Percentiles rank a stretch among this genome's conserved stretches.
Conservation (phyloP, 2,797 vertebrate species). For the Enteromius treurensis region DNA sequence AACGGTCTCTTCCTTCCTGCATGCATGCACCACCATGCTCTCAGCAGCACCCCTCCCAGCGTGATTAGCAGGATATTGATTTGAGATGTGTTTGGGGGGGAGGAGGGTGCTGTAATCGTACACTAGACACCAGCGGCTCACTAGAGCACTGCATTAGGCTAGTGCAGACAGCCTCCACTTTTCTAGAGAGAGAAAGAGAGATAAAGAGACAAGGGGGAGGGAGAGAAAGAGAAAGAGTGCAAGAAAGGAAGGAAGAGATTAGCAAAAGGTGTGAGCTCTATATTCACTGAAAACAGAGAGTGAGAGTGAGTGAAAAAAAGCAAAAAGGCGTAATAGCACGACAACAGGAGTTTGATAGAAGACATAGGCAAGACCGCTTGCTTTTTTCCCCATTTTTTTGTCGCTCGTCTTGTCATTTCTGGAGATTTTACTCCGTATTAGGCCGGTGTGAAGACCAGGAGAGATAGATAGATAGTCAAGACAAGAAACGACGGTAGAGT, state of each 20-base stretch:
- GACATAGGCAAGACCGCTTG: slow-evolving; percentile 1
- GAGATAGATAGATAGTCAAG: slow-evolving; percentile 38
- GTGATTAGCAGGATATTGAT: slow-evolving; percentile 93
- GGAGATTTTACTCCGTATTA: slow-evolving; percentile 8
- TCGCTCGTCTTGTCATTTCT: slow-evolving; percentile 4
- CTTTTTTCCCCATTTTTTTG: not conserved
- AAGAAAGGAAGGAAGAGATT: slow-evolving; percentile 47
- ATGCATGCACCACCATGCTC: slow-evolving; percentile 77
- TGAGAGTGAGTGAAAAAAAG: slow-evolving; percentile 39
- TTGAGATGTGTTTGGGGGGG: slow-evolving; percentile 76
- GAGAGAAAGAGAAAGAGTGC: slow-evolving; percentile 49
- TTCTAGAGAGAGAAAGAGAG: slow-evolving; percentile 47
- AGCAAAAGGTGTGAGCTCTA: slow-evolving; percentile 50
- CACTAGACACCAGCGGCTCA: slow-evolving; percentile 78
- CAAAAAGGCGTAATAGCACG: slow-evolving; percentile 35
- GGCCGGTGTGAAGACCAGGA: slow-evolving; percentile 29
- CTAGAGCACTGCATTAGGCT: slow-evolving; percentile 68
- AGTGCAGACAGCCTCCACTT: slow-evolving; percentile 67
- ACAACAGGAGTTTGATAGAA: slow-evolving; percentile 40
- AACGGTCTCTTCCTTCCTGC: slow-evolving; percentile 87
- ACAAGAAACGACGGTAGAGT: slow-evolving; percentile 33
- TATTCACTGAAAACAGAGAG: slow-evolving; percentile 38
- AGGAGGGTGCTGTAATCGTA: slow-evolving; percentile 82
- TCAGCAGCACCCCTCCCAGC: slow-evolving; percentile 78
- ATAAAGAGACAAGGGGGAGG: slow-evolving; percentile 58